Conservation (phyloP, 2,888 invertebrate genomes). For the Chymomyza procnemis region DNA sequence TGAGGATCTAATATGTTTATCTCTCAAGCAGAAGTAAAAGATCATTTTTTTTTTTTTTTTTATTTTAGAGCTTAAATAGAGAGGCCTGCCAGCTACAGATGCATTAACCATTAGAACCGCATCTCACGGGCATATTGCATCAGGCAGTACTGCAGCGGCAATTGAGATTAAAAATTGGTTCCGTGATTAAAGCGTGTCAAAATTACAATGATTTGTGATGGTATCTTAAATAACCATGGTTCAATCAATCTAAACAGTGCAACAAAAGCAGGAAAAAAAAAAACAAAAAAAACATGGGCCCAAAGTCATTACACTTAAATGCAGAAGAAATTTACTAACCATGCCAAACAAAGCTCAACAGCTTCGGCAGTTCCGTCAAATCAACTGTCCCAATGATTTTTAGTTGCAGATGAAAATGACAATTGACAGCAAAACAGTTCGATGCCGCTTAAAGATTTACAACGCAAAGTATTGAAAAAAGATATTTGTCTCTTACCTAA, state of each 20-base stretch:
- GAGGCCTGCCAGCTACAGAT: background rate
- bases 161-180: background rate
- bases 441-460: conserved; percentile 66
- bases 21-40: background rate
- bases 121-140: background rate
- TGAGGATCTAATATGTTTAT: background rate
- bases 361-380: conserved; percentile 21
- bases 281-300: background rate
- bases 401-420: conserved; percentile 40
- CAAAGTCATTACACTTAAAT: background rate
- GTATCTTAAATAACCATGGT: conserved; percentile 42
- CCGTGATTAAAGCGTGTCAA: conserved; percentile 46
- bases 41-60: background rate
- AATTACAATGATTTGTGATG: conserved; percentile 57
- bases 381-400: conserved; percentile 53
- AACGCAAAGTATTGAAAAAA: conserved; percentile 47
- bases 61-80: background rate
- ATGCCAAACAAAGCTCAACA: conserved; percentile 22
- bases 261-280: conserved; percentile 14
- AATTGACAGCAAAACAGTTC: conserved; percentile 32
- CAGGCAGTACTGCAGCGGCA: background rate
- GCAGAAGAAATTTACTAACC: conserved; percentile 1
- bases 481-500: too few species aligned
- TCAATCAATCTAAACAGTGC: conserved; percentile 44
- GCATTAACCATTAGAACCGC: background rate